Evolutionary conservation across 2,888 invertebrate genomes (phyloP).

Genomic region (Chaetoderma sp.): DNA sequence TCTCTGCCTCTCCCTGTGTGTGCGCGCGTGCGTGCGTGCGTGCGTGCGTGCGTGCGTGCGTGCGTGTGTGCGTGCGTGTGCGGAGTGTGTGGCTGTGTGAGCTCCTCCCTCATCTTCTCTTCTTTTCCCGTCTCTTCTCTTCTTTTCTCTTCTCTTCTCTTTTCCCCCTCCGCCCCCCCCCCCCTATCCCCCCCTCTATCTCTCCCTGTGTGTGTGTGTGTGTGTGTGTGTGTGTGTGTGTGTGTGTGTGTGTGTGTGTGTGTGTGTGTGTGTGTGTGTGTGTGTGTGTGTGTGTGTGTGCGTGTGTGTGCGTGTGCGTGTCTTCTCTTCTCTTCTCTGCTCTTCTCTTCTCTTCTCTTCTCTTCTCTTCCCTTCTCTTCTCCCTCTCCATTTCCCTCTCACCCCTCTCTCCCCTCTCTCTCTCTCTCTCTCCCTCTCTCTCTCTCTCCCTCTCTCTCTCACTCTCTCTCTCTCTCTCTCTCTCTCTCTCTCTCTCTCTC

Average conservation of each 20-base stretch:
- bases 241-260: neutral
- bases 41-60: too few relatives aligned
- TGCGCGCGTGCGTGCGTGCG: too few relatives aligned
- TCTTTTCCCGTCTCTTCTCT: too few relatives aligned
- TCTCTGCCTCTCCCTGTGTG: too few relatives aligned
- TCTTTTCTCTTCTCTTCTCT: too few relatives aligned
- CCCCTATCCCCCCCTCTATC: too few relatives aligned
- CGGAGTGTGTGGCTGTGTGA: too few relatives aligned
- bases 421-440: slow-evolving; percentile 7
- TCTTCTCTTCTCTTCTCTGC: neutral
- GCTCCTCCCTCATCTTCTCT: too few relatives aligned
- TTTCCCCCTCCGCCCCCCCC: too few relatives aligned
- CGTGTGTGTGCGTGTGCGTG: neutral
- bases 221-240: too few relatives aligned
- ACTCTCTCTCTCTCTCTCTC: slow-evolving; percentile 7
- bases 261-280: neutral
- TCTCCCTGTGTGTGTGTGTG: too few relatives aligned
- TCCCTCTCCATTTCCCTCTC: slow-evolving; percentile 9
- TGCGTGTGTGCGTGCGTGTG: too few relatives aligned
- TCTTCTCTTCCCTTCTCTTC: neutral
- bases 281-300: neutral
- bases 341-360: neutral
- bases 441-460: slow-evolving; percentile 6
- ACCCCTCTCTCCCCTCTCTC: neutral
- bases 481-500: slow-evolving; percentile 12